Percentiles rank a stretch among this genome's conserved stretches.
Conservation (phyloP, 92 coral and sea anemone genomes). For the Muricea muricata region DNA sequence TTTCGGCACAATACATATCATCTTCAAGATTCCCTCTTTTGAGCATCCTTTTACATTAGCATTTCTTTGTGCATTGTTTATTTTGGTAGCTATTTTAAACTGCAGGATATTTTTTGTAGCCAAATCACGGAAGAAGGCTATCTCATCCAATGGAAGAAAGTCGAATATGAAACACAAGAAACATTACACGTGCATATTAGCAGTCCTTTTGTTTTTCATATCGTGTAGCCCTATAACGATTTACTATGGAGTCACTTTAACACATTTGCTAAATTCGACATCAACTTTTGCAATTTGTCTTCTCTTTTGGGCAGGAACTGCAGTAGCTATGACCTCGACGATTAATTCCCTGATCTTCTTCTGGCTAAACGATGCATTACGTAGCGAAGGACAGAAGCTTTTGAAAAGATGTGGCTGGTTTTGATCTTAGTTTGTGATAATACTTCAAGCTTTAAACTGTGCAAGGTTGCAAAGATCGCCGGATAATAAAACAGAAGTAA, state of each 20-base stretch:
- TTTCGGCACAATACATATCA: background rate
- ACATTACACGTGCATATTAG: background rate
- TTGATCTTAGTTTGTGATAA: too few relatives aligned
- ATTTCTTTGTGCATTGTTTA: background rate
- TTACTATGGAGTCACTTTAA: background rate
- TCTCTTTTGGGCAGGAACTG: background rate
- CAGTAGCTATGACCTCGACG: background rate
- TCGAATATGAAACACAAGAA: background rate
- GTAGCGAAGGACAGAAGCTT: background rate
- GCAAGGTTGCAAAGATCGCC: too few relatives aligned
- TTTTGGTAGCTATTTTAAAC: background rate
- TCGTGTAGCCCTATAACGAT: background rate
- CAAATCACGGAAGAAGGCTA: background rate
- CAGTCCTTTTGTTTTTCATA: background rate
- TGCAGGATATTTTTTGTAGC: background rate
- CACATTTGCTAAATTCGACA: background rate
- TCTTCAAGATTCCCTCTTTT: background rate
- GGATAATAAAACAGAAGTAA: too few relatives aligned
- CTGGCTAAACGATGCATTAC: background rate
- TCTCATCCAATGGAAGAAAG: background rate
- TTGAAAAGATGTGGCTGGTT: too few relatives aligned
- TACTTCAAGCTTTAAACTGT: too few relatives aligned
- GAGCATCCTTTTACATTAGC: background rate
- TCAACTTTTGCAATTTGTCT: background rate
- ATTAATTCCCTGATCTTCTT: background rate